These are phyloP conservation scores for Ornithoptera priamus DNA, from an alignment of 2,888 invertebrate genomes.

Conservation along the genomic window DNA sequence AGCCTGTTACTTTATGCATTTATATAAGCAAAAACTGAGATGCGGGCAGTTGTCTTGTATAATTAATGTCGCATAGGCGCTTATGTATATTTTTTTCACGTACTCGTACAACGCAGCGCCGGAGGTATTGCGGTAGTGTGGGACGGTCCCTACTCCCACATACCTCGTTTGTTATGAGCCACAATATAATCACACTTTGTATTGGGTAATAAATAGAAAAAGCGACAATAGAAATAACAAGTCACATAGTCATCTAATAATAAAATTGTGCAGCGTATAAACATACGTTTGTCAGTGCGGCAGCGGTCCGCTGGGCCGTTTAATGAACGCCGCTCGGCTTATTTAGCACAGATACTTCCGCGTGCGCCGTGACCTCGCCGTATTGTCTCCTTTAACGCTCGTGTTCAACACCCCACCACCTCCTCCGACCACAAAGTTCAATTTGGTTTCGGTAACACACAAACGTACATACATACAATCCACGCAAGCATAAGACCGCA, in stretches of 20 bases:
- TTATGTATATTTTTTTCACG: not conserved
- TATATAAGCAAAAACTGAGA: not conserved
- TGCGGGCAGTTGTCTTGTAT: not conserved
- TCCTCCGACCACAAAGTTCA: not conserved
- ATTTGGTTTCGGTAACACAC: not conserved
- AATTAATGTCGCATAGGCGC: not conserved
- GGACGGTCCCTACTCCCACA: conserved; percentile 65
- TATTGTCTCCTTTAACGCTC: conserved; percentile 8
- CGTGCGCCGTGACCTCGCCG: conserved; percentile 36
- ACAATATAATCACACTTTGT: conserved; percentile 78
- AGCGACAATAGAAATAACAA: conserved; percentile 77
- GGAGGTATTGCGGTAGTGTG: conserved; percentile 52
- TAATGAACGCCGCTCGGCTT: conserved; percentile 60
- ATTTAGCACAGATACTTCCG: conserved; percentile 66
- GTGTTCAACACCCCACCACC: not conserved
- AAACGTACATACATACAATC: not conserved
- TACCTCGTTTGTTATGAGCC: conserved; percentile 69
- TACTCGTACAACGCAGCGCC: not conserved
- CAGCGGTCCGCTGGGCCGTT: conserved; percentile 70
- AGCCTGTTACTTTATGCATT: no score
- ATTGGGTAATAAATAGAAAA: conserved; percentile 76
- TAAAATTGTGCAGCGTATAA: conserved; percentile 75
- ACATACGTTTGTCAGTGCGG: conserved; percentile 66
- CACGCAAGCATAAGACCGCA: not conserved
- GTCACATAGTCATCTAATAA: conserved; percentile 75